These are phyloP conservation scores for Petrocephalus sullivani DNA, from an alignment of 2,797 vertebrate species.

Conservation along the genomic window DNA sequence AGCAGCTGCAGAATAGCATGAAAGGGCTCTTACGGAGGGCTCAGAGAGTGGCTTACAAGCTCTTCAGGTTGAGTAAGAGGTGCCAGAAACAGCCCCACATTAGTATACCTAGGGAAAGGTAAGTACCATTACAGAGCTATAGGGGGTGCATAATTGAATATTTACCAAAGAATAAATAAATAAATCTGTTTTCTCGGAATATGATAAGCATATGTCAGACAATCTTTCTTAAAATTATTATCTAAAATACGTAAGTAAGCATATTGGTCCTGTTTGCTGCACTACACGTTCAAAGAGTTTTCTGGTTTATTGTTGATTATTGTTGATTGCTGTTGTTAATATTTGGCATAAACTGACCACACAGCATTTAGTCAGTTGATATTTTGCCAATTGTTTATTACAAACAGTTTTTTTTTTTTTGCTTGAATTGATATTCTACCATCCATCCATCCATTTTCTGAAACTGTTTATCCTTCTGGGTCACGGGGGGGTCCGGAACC, in stretches of 20 bases:
- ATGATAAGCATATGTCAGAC: constrained; percentile 30
- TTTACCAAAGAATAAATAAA: constrained; percentile 41
- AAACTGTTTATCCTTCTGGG: too few species aligned
- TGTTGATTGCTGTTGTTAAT: neutral
- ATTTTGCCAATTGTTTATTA: constrained; percentile 38
- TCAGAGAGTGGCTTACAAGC: constrained; percentile 86
- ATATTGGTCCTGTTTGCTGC: neutral
- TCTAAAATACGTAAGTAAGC: neutral
- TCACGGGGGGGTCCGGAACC: too few species aligned
- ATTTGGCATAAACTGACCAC: neutral
- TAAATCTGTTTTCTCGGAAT: constrained; percentile 40
- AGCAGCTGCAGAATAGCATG: constrained; percentile 86
- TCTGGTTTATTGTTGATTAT: neutral
- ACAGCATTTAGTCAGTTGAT: neutral
- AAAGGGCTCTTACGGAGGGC: constrained; percentile 78
- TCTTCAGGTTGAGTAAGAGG: constrained; percentile 92
- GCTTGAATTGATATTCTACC: neutral
- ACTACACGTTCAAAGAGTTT: neutral
- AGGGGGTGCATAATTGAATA: constrained; percentile 12
- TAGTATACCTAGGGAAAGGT: constrained; percentile 81
- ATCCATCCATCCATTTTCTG: too few species aligned
- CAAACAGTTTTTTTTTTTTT: constrained; percentile 20
- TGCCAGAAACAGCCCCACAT: constrained; percentile 88
- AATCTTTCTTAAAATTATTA: neutral
- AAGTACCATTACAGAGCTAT: constrained; percentile 43